Base-by-base conservation (phyloP, 2,888 invertebrate genomes). In the Thymelicus sylvestris region DNA sequence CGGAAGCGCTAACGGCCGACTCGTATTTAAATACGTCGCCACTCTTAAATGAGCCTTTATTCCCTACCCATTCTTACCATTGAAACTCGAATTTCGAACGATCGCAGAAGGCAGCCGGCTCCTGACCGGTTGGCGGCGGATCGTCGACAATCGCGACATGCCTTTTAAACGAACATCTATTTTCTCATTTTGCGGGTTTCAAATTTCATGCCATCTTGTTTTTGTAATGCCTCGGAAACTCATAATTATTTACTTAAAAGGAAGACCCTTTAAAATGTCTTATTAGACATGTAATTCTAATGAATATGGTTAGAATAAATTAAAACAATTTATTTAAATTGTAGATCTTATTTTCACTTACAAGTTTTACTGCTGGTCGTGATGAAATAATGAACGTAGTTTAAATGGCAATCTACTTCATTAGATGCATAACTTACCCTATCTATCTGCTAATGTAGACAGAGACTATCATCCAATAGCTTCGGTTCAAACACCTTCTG, bases 1-100 rank as follows among this genome's bases (percentile, higher is more conserved):
- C 88, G 93, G 93, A 93, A 93, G 90, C 90, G 84, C 86, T 87
- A 89, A 91, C 90, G 86, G 85, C 88, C 81, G 81, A 79, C 81
- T 81, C 81, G 80, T 87, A 88, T 90, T 89, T 87, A 87, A 89
- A 89, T 89, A 83, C 77, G 74, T 73, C 76, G 64, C 81, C 82
- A 80, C 71, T 77, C 71, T 74, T 73, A 73, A 60, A 41, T 73
- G 79, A 78, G 64, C 79, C 76, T 66, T 76, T 75, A 76, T 76
- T 76, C 71, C 74, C 65, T 71, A 71, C 66, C 75, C 73, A 72
- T 66, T 66, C 74, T 73, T 73, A 72, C 64, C 39, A 63, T 63
- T 57, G 19, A 7, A 63, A 57, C 68, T 63, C 57, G 63, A 63
- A 57, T 47, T 48, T 31, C 19, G 12, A 62, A 62, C 47, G 44